Base-by-base conservation (phyloP, 1,140 invertebrate genomes). In the Agrypnia vestita region DNA sequence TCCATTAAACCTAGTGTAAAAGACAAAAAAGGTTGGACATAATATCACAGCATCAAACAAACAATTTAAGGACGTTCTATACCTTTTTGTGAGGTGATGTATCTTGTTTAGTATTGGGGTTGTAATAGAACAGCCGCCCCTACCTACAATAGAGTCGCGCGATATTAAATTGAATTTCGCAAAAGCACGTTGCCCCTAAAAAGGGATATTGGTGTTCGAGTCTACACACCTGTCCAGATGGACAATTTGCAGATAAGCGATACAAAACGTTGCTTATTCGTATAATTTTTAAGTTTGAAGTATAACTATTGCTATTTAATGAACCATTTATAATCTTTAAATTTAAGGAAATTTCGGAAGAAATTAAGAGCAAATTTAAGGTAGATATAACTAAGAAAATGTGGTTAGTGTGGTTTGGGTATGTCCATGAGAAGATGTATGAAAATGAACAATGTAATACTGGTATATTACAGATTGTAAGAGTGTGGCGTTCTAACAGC, bases 91-190 rank as follows among this genome's bases (percentile, higher is more conserved):
- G 12, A 69, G 44, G 43, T 15, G 43, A 46, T 69, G 64, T 17
- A 69, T 47, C 46, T n/a, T 47, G 44, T n/a, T 47, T 15, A 15
- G 49, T n/a, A 47, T 21, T 19, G 21, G 47, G 69, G 51, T 25
- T 73, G 49, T 55, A 21, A n/a, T 15, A 51, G 69, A 73, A 44
- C 47, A 35, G 51, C 19, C 69, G 21, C 69, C 49, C 69, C n/a
- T 35, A 13, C 25, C 69, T 25, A 73, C 17, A 73, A 73, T 73
- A 43, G 69, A 46, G 43, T 71, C 67, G 10, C 8, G 67, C 51
- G 49, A 73, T 73, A 73, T 73, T 25, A 73, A 73, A 53, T 73
- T 73, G 69, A 73, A 73, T 73, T 73, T 71, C 25, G 3, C 15
- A 19, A 73, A 73, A 55, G 69, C 69, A 55, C 69, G 69, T 53